phyloP scores from a whole-genome alignment of 2,797 vertebrate genomes.

The Liparis tanakae region DNA sequence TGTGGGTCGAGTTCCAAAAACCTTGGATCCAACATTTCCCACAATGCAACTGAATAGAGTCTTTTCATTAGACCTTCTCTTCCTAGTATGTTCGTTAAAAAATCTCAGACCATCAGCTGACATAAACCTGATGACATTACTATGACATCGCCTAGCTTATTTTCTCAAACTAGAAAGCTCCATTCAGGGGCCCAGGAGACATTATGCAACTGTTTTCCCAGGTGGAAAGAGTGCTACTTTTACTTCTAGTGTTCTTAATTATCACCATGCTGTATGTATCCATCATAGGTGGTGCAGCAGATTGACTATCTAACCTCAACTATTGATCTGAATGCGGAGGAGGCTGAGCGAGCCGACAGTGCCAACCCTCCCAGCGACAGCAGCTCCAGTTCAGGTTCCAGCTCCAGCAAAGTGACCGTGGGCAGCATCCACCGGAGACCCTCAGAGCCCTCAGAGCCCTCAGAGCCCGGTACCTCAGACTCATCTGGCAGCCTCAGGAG shows the following conservation, averaged over 20 bases:
- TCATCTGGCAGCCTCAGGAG: constrained; percentile 36
- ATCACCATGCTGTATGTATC: not conserved
- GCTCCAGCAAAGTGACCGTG: constrained; percentile 58
- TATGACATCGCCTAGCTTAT: not conserved
- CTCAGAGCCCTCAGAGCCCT: constrained; percentile 20
- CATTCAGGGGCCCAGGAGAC: not conserved
- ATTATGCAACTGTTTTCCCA: constrained; percentile 9
- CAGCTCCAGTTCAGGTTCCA: constrained; percentile 67
- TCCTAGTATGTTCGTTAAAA: not conserved
- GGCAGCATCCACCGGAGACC: constrained; percentile 40
- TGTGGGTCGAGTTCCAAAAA: not conserved
- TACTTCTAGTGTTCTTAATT: not conserved
- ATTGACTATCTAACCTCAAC: constrained; percentile 83
- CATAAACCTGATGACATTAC: not conserved
- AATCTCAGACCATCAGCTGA: not conserved
- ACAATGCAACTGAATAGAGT: not conserved
- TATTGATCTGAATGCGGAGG: constrained; percentile 78
- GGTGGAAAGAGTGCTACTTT: not conserved
- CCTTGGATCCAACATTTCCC: not conserved
- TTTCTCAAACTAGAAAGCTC: not conserved
- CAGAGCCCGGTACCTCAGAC: constrained; percentile 22
- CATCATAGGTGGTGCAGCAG: constrained; percentile 82
- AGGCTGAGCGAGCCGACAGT: constrained; percentile 43
- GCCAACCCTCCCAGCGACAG: constrained; percentile 52
- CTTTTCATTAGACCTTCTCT: not conserved